These are phyloP conservation scores for Anguilla marmorata DNA, from an alignment of 2,797 vertebrate species.

Conservation along the genomic window DNA sequence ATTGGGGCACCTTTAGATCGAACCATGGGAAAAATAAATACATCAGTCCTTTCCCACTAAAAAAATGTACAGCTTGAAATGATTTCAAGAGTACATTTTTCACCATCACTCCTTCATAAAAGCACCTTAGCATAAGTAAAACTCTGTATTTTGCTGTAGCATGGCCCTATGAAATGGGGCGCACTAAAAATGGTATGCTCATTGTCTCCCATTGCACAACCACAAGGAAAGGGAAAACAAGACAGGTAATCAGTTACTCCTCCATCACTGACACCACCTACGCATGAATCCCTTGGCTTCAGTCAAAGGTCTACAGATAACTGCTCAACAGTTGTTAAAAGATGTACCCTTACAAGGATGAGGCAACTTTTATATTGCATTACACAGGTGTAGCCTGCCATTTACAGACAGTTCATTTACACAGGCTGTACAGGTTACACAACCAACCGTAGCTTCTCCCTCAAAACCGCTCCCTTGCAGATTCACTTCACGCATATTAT, in stretches of 20 bases:
- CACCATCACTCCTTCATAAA: neutral
- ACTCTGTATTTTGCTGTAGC: neutral
- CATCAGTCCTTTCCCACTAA: neutral
- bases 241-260: neutral
- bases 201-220: neutral
- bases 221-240: neutral
- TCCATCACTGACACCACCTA: neutral
- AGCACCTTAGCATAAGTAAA: neutral
- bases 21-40: neutral
- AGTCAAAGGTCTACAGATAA: constrained; percentile 16
- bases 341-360: neutral
- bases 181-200: neutral
- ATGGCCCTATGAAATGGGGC: neutral
- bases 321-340: neutral
- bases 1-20: neutral
- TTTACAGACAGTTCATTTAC: neutral
- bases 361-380: neutral
- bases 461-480: neutral
- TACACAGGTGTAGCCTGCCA: neutral
- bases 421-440: too few species aligned
- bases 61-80: neutral
- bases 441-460: neutral
- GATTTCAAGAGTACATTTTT: neutral
- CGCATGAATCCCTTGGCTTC: neutral
- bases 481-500: neutral